phyloP scores from a whole-genome alignment of 2,888 invertebrate species.

The Drosophila helvetica region DNA sequence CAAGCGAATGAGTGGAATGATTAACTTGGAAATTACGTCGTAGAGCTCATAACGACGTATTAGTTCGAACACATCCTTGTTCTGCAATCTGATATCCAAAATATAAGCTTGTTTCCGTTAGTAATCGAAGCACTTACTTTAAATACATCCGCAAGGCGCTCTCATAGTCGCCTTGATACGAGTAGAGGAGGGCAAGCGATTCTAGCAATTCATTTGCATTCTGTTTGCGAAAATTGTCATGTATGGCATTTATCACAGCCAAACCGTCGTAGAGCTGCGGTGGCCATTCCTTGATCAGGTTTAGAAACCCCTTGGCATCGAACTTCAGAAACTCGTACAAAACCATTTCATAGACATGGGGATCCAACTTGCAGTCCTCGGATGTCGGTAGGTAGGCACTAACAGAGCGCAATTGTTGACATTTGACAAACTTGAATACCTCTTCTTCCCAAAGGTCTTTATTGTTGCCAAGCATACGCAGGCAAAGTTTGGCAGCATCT shows the following conservation, averaged over 20 bases:
- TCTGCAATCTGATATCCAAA: slow-evolving; percentile 87
- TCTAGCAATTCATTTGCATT: slow-evolving; percentile 91
- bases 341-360: slow-evolving; percentile 96
- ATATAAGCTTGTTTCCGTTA: background rate
- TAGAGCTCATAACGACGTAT: slow-evolving; percentile 94
- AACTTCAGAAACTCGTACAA: slow-evolving; percentile 95
- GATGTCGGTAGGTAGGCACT: slow-evolving; percentile 92
- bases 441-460: slow-evolving; percentile 96
- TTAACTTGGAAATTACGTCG: slow-evolving; percentile 92
- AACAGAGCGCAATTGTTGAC: slow-evolving; percentile 91
- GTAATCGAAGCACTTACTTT: slow-evolving; percentile 85
- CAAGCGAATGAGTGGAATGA: slow-evolving; percentile 94
- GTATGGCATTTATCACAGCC: slow-evolving; percentile 93
- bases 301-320: slow-evolving; percentile 92
- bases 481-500: slow-evolving; percentile 93
- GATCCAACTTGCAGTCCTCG: slow-evolving; percentile 89
- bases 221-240: slow-evolving; percentile 91
- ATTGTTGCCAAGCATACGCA: slow-evolving; percentile 92
- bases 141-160: slow-evolving; percentile 96
- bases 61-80: slow-evolving; percentile 95
- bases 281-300: slow-evolving; percentile 94
- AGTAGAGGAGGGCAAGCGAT: slow-evolving; percentile 94
- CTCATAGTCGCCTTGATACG: slow-evolving; percentile 94
- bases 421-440: slow-evolving; percentile 93
- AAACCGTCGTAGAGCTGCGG: slow-evolving; percentile 92